Conservation (phyloP, 2,888 invertebrate species). For the Macrostomum cliftonense region DNA sequence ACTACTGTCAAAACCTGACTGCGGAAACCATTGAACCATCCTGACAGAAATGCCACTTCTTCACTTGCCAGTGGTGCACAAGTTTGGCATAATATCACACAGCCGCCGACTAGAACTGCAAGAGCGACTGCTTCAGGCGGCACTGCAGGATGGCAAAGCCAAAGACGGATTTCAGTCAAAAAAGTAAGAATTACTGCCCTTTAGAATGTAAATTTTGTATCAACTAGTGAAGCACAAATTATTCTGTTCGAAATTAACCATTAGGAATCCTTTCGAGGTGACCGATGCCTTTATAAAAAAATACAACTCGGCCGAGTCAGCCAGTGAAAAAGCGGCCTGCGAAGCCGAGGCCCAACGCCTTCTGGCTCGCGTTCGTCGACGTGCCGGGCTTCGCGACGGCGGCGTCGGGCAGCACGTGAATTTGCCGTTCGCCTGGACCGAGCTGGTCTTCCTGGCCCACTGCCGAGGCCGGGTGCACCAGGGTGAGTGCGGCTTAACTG, state of each 20-base stretch:
- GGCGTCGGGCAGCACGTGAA: slow-evolving; percentile 28
- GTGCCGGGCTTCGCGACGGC: slow-evolving; percentile 23
- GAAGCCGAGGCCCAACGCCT: slow-evolving; percentile 28
- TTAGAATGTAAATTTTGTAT: too few relatives aligned
- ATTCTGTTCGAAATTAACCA: too few relatives aligned
- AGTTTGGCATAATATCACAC: slow-evolving; percentile 38
- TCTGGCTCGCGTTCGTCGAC: slow-evolving; percentile 26
- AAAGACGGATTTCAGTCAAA: slow-evolving; percentile 14
- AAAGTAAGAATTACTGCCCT: too few relatives aligned
- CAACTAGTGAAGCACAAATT: too few relatives aligned
- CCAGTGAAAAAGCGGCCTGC: slow-evolving; percentile 22
- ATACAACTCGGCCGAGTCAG: slow-evolving; percentile 23
- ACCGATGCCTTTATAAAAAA: slow-evolving; percentile 32
- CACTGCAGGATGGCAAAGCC: slow-evolving; percentile 20
- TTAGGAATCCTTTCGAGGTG: slow-evolving; percentile 31
- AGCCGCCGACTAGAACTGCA: slow-evolving; percentile 32
- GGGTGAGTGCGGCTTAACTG: slow-evolving; percentile 18
- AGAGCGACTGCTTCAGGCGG: slow-evolving; percentile 29
- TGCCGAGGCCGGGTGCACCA: slow-evolving; percentile 34
- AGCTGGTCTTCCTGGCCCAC: slow-evolving; percentile 32
- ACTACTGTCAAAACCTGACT: too few relatives aligned
- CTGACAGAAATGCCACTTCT: slow-evolving; percentile 27
- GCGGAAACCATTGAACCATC: too few relatives aligned
- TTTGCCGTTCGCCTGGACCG: slow-evolving; percentile 34
- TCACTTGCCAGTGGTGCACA: slow-evolving; percentile 32